phyloP scores from a whole-genome alignment of 2,888 invertebrate species.

The Miltochrista miniata region DNA sequence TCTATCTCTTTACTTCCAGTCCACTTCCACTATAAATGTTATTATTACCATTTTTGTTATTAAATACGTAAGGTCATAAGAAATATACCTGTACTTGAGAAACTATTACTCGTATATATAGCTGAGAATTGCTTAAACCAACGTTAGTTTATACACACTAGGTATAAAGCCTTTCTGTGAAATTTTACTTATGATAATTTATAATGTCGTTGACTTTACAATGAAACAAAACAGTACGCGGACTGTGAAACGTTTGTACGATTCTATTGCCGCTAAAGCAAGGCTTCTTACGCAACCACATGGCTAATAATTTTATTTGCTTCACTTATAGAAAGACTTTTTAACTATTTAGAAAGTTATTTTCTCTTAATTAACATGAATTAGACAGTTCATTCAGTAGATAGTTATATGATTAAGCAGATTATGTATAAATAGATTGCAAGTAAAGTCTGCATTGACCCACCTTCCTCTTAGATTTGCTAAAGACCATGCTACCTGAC shows the following conservation, averaged over 20 bases:
- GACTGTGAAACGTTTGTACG: slow-evolving; percentile 11
- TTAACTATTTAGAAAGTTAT: slow-evolving; percentile 29
- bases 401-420: neutral
- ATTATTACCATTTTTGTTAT: slow-evolving; percentile 14
- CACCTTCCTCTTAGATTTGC: too few species aligned
- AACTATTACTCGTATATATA: slow-evolving; percentile 17
- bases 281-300: slow-evolving; percentile 26
- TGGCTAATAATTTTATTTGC: slow-evolving; percentile 31
- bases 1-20: neutral
- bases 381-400: slow-evolving; percentile 21
- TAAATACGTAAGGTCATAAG: slow-evolving; percentile 33
- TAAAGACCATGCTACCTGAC: too few species aligned
- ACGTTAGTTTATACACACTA: slow-evolving; percentile 3
- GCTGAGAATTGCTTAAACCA: slow-evolving; percentile 12
- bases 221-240: slow-evolving; percentile 23
- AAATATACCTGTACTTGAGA: slow-evolving; percentile 11
- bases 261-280: slow-evolving; percentile 24
- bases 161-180: slow-evolving; percentile 10
- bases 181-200: slow-evolving; percentile 22
- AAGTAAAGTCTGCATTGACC: too few species aligned
- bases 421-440: too few species aligned
- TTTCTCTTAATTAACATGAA: slow-evolving; percentile 28
- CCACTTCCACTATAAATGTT: slow-evolving; percentile 6
- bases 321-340: slow-evolving; percentile 25
- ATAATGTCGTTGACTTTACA: slow-evolving; percentile 14